Percentiles rank a stretch among this genome's conserved stretches.
phyloP scores from a whole-genome alignment of 2,888 invertebrate genomes.

The Agrotis ipsilon region DNA sequence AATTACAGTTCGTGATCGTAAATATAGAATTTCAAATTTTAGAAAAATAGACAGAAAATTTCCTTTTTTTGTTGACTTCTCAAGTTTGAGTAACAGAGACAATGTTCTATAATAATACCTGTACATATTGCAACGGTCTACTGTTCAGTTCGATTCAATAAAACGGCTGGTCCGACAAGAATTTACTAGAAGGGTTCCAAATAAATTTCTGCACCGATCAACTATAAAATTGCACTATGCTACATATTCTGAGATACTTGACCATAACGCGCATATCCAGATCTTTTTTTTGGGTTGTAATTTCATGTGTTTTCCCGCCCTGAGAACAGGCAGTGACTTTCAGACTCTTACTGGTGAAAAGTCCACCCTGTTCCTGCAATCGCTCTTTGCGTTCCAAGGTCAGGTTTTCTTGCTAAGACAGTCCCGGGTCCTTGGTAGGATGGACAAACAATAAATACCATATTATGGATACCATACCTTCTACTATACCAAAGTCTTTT shows the following conservation, averaged over 20 bases:
- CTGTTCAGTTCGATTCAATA: background rate
- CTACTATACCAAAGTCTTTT: background rate
- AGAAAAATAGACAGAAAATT: background rate
- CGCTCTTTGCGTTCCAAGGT: too few relatives aligned
- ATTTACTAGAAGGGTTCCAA: background rate
- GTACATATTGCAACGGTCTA: background rate
- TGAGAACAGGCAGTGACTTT: too few relatives aligned
- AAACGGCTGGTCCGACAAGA: background rate
- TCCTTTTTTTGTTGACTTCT: background rate
- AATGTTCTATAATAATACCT: background rate
- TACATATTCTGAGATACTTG: background rate
- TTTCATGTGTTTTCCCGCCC: too few relatives aligned
- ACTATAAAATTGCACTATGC: background rate
- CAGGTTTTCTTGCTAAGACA: too few relatives aligned
- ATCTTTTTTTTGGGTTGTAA: too few relatives aligned
- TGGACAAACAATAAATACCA: too few relatives aligned
- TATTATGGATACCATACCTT: too few relatives aligned
- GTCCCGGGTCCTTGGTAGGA: too few relatives aligned
- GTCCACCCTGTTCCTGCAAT: too few relatives aligned
- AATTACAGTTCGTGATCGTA: background rate
- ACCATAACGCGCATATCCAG: too few relatives aligned
- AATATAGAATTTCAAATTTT: background rate
- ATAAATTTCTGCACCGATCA: background rate
- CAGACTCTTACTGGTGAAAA: too few relatives aligned
- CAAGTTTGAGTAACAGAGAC: background rate